These are phyloP conservation scores for Buathra laborator DNA, from an alignment of 2,888 invertebrate species.

Conservation along the genomic window DNA sequence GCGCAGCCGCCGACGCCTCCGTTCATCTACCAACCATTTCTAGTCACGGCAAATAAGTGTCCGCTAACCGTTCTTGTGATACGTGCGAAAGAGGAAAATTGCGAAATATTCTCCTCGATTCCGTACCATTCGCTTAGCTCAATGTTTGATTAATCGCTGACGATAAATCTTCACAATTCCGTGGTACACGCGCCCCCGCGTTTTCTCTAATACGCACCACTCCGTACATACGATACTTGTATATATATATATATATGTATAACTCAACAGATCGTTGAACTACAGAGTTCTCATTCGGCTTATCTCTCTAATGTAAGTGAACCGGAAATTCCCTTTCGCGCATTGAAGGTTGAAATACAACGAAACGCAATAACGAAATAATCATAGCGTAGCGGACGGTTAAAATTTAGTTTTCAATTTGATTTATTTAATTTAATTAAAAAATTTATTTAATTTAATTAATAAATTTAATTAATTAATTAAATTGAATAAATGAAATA, in stretches of 20 bases:
- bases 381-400: no score
- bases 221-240: not conserved
- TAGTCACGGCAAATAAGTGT: slow-evolving; percentile 1
- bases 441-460: no score
- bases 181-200: slow-evolving; percentile 13
- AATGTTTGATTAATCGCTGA: slow-evolving; percentile 32
- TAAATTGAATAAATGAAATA: no score
- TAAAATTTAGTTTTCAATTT: no score
- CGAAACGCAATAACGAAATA: no score
- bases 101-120: slow-evolving; percentile 41
- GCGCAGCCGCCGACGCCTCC: slow-evolving; percentile 23
- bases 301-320: no score
- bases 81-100: slow-evolving; percentile 36
- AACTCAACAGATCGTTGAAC: no score
- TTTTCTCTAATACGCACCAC: not conserved
- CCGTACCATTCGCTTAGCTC: slow-evolving; percentile 14
- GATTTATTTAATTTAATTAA: no score
- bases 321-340: no score
- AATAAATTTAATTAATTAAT: no score
- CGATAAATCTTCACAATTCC: slow-evolving; percentile 38
- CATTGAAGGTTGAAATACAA: no score
- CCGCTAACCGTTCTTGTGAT: not conserved
- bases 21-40: not conserved
- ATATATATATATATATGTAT: not conserved
- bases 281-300: no score